Base-by-base conservation (phyloP, 2,113 vertebrate genomes). In the Rhodinocichla rosea region DNA sequence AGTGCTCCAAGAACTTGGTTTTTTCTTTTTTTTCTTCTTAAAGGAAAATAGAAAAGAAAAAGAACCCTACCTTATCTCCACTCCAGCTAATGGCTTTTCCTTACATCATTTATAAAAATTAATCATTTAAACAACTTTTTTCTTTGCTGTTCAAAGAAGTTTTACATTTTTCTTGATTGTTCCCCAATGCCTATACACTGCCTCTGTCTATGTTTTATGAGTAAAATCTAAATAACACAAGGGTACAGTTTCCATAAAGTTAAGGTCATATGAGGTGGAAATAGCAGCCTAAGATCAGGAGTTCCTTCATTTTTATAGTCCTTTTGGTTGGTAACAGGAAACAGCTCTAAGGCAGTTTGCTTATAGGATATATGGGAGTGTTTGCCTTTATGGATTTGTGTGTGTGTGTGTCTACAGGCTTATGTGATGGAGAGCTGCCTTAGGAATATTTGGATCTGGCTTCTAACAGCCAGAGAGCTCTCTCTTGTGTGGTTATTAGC, bases 251-350 rank as follows among this genome's bases (percentile, higher is more conserved):
- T 83, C 78, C 82, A 94, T 89, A 83, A 92, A 96, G 92, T 67
- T 83, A 74, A 68, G 60, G 92, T 95, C 85, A 63, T 13, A 22
- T 70, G 77, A 95, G 68, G 85, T 95, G 67, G 93, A 94, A 96
- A 95, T 94, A 87, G 79, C 89, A 96, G 57, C 65, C 90, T 67
- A 83, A 84, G 94, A 95, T 96, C 91, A 97, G 90, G 87, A 95
- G 90, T 96, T 74, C 59, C 79, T 97, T 94, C 52, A 53, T 82
- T 95, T 92, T 95, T 95, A 95, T 93, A 84, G 88, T 77, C 53
- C 83, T 82, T 96, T 93, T 63, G 87, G 52, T 24, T 65, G 27
- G 74, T 95, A 96, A 89, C 53, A 86, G 78, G 92, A 95, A 97
- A 95, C 28, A 49, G 33, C n/a, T 83, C 15, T 56, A 63, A 90